A percentile compares a stretch with the other conserved stretches of the same genome.
Conservation (phyloP, 1,140 invertebrate species). For the Eubasilissa regina region DNA sequence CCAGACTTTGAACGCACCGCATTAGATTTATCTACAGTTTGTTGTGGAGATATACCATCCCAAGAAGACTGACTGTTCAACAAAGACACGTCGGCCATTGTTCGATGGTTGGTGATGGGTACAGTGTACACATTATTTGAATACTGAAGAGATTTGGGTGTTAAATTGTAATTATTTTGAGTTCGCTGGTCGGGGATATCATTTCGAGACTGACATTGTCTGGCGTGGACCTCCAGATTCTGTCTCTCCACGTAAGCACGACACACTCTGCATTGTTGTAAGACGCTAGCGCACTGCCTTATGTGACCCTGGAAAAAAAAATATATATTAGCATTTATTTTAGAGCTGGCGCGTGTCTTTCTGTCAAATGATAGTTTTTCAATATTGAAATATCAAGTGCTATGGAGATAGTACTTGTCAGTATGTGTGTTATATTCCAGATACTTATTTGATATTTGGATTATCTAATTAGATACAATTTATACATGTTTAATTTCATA, state of each 20-base stretch:
- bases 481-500: too few species aligned
- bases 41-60: background rate
- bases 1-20: background rate
- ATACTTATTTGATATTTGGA: too few species aligned
- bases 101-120: background rate
- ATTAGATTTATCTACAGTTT: background rate
- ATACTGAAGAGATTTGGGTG: background rate
- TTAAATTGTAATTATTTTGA: background rate
- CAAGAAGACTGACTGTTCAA: background rate
- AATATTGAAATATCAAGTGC: too few species aligned
- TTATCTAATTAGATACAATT: too few species aligned
- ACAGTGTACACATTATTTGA: too few species aligned
- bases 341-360: too few species aligned
- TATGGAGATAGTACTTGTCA: too few species aligned
- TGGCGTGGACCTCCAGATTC: background rate
- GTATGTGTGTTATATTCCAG: too few species aligned
- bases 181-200: background rate
- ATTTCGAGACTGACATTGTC: background rate
- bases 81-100: background rate
- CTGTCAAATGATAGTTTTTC: too few species aligned
- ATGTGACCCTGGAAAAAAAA: constrained; percentile 74
- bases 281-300: constrained; percentile 77
- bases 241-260: constrained; percentile 78
- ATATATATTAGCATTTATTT: background rate
- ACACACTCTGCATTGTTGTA: constrained; percentile 79